Evolutionary conservation across 1,140 invertebrate species (phyloP).

Genomic region (Habropoda laboriosa): DNA sequence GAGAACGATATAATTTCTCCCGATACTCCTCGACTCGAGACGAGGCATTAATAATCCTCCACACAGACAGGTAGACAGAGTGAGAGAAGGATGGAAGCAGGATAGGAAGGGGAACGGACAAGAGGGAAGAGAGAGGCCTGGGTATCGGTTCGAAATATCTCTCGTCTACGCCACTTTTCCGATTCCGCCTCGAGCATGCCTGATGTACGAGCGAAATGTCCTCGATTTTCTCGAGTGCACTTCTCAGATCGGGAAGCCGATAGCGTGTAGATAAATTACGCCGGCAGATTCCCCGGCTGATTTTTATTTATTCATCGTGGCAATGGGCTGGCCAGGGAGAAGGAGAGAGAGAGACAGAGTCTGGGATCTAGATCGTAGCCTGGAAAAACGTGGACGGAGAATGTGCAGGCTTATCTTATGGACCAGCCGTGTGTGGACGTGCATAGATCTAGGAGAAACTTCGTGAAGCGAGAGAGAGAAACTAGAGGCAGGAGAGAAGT

Average conservation of each 20-base stretch:
- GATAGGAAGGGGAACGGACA: conserved; percentile 17
- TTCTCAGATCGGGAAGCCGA: conserved; percentile 46
- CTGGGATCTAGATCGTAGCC: too few species aligned
- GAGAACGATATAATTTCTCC: conserved; percentile 32
- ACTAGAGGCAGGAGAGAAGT: not conserved
- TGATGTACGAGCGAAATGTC: conserved; percentile 38
- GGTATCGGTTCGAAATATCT: conserved; percentile 19
- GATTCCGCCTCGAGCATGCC: conserved; percentile 14
- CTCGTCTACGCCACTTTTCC: conserved; percentile 16
- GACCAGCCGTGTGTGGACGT: not conserved
- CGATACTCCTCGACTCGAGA: not conserved
- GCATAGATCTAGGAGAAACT: not conserved
- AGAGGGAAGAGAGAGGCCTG: not conserved
- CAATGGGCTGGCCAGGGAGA: not conserved
- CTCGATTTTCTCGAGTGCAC: conserved; percentile 52
- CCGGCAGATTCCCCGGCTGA: conserved; percentile 39
- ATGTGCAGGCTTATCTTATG: not conserved
- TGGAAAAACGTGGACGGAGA: not conserved
- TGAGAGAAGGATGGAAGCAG: not conserved
- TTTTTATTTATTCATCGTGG: conserved; percentile 65
- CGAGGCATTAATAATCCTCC: conserved; percentile 37
- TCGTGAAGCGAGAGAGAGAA: not conserved
- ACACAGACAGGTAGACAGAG: not conserved
- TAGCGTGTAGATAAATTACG: conserved; percentile 62
- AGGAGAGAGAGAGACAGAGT: too few species aligned